Base-by-base conservation (phyloP, 2,797 vertebrate species). In the Sebastes oblongus region DNA sequence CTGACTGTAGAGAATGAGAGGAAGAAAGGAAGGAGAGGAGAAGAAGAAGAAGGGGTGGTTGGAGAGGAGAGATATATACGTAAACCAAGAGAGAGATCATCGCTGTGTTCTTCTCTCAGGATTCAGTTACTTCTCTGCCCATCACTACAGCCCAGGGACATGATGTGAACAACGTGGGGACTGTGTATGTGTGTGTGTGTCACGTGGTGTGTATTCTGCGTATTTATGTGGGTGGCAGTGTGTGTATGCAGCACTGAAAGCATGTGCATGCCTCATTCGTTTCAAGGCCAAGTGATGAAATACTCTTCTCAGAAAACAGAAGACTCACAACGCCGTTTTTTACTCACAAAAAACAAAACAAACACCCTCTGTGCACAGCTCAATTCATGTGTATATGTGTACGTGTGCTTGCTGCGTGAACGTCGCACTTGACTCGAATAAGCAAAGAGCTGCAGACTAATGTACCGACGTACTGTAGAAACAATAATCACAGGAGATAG, bases 261-360 rank as follows among this genome's bases (percentile, higher is more conserved):
- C 82, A 70, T 85, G 90, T 82, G 81, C 75, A 75, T 56, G 79
- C 89, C 91, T 89, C 86, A 86, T 86, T 91, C 68, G 77, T 88
- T 93, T 89, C 92, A 94, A 94, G 92, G 93, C 92, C 92, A 85
- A 74, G 83, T 60, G 90, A 91, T 87, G 90, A 93, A 94, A 93
- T 81, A 78, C 72, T 88, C 83, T 75, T 80, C 88, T 86, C 82
- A 68, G 83, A 86, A 85, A 90, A 88, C 78, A 90, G 77, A 84
- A 81, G 78, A 75, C 50, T 56, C 72, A 50, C 73, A 77, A 58
- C 27, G 13, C 14, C 29, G 29, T 42, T 52, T 55, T 66, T 61
- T 36, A 73, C 55, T 61, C 77, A 66, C 66, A 67, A 39, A 30
- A 39, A 8, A 61, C 72, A 61, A 70, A 46, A 27, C 27, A 27